These are phyloP conservation scores for Atethmia centrago DNA, from an alignment of 2,888 invertebrate genomes.

Conservation along the genomic window DNA sequence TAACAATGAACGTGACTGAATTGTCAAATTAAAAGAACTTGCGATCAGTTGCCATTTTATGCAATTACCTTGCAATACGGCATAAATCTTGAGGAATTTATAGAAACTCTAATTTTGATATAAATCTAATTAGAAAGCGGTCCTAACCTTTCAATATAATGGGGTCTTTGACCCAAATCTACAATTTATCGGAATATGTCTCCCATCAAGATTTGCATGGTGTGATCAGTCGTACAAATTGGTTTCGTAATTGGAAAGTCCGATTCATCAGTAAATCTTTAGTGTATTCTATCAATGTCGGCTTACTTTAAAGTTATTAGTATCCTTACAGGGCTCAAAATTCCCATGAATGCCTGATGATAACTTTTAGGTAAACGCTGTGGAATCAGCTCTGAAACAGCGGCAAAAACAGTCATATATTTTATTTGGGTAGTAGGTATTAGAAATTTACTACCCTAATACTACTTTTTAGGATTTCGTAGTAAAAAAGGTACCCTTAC, in stretches of 20 bases:
- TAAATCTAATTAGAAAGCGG: conserved; percentile 4
- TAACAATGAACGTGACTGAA: too few species aligned
- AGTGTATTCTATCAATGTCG: background rate
- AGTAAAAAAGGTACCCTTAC: too few species aligned
- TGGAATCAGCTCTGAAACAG: background rate
- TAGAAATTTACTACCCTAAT: too few species aligned
- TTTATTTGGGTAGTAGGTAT: background rate
- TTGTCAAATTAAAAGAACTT: too few species aligned
- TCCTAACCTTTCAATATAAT: conserved; percentile 14
- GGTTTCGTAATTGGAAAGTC: conserved; percentile 33
- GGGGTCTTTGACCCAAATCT: conserved; percentile 25
- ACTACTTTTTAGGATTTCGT: too few species aligned
- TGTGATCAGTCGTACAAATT: conserved; percentile 35
- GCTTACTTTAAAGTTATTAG: background rate
- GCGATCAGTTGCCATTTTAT: too few species aligned
- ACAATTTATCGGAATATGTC: conserved; percentile 9
- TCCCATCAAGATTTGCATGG: conserved; percentile 36
- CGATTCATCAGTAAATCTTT: conserved; percentile 16
- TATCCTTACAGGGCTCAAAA: background rate
- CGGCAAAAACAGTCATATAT: background rate
- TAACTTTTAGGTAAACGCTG: background rate
- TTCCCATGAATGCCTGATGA: background rate
- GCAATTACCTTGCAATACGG: background rate
- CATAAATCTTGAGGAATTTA: background rate
- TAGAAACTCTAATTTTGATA: conserved; percentile 15